Base-by-base conservation (phyloP, 2,797 vertebrate species). In the Hozukius guyotensis region DNA sequence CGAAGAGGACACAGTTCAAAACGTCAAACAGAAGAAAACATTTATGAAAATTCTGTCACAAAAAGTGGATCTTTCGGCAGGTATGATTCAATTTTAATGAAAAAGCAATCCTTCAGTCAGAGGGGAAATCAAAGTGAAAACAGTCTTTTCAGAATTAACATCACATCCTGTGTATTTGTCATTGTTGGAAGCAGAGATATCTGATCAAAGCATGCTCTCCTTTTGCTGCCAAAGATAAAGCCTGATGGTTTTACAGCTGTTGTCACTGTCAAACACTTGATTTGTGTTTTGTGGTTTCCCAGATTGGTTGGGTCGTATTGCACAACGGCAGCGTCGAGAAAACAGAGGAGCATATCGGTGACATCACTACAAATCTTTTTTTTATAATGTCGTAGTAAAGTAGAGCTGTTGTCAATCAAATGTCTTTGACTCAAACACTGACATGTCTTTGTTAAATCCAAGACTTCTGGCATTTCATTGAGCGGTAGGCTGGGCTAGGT, bases 221-320 rank as follows among this genome's bases (percentile, higher is more conserved):
- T 87, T 86, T 83, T 72, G 56, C 49, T 89, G 84, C 57, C 66
- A 81, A 1, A 85, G 60, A 80, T 42, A 52, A 81, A 79, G 20
- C 66, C 24, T 65, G 69, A 63, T 22, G 73, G 27, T 68, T 74
- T 81, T 75, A 65, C 67, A 80, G 75, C 32, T 56, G 56, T 55
- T 68, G 61, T 74, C 71, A 67, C 49, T 22, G 77, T 87, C 72
- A 82, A 18, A 5, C 12, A 5, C 29, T 66, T 72, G 76, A 81
- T 76, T 83, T 77, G 31, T 70, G 38, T 79, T 82, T 81, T 84
- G 4, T 80, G 67, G 46, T 82, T 86, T 76, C 14, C 8, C 61
- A 65, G 59, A 62, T 22, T 34, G 52, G 52, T 59, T 52, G 10
- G 22, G 36, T 85, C 22, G 14, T 56, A 53, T 70, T 59, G 61